Evolutionary conservation across 2,113 vertebrate species (phyloP), one percentile per base, ranked within the genome.

Genomic region (Opisthocomus hoazin): DNA sequence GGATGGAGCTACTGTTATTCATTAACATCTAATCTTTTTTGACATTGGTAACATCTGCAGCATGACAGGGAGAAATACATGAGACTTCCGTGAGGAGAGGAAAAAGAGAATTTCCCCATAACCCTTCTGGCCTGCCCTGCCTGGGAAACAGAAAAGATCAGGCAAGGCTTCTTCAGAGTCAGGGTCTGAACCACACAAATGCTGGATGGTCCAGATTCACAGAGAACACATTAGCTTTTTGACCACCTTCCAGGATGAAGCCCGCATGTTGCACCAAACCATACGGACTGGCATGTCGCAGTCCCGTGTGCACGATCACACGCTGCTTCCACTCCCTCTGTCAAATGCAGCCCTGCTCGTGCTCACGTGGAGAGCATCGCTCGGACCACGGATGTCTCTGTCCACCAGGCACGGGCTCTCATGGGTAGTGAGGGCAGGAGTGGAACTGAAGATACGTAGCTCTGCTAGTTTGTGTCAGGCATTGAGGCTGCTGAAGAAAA

Each of bases 241-340:
- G 41, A 56, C 11, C 34, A 34, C n/a, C 39, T 88, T 48, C 21
- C 60, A 26, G 39, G 18, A 63, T 66, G 58, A 51, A 66, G 50
- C 12, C 36, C 8, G 4, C 9, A 2, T 48, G 50, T 64, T 5
- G 1, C 64, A 22, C 37, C 48, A 24, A 70, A 50, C 26, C 2
- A 5, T 12, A 15, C 2, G 43, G 87, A 43, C 24, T 75, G 0
- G 0, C 1, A 1, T 7, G 1, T 10, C 15, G 3, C 39, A 74
- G 39, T 9, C 43, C 5, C 6, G 37, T 27, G 14, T 6, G 8
- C 48, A 43, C 19, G 11, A 11, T n/a, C 48, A 37, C n/a, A 23
- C 1, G 1, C 24, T 61, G 22, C 71, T 70, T 36, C 17, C 45
- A 5, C 13, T 61, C 39, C 12, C 12, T 69, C 39, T 60, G 50